These are phyloP conservation scores for Speoplatyrhinus poulsoni DNA, from an alignment of 2,113 vertebrate species.

Conservation along the genomic window DNA sequence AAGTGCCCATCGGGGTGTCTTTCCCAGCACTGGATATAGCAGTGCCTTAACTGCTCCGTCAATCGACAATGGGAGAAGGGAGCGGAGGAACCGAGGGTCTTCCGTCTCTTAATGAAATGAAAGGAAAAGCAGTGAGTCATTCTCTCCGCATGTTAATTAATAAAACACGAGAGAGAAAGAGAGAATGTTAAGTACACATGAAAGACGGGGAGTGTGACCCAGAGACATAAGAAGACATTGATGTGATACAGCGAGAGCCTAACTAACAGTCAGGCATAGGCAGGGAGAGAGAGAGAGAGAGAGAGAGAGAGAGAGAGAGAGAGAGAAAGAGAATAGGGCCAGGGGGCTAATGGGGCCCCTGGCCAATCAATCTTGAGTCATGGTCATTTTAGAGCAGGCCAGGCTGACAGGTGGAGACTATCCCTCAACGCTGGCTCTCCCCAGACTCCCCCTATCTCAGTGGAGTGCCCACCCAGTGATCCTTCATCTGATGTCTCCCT, in stretches of 20 bases:
- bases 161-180: background rate
- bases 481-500: background rate
- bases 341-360: slow-evolving; percentile 68
- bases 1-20: slow-evolving; percentile 23
- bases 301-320: slow-evolving; percentile 25
- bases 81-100: slow-evolving; percentile 10
- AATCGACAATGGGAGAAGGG: background rate
- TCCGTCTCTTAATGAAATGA: background rate
- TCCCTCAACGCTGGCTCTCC: slow-evolving; percentile 65
- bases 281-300: slow-evolving; percentile 9
- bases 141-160: background rate
- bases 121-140: slow-evolving; percentile 11
- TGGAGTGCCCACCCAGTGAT: slow-evolving; percentile 1
- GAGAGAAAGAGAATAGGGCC: slow-evolving; percentile 48
- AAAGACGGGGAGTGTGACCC: background rate
- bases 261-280: background rate
- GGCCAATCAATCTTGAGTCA: slow-evolving; percentile 75
- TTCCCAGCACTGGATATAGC: background rate
- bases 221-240: background rate
- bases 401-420: slow-evolving; percentile 68
- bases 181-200: background rate
- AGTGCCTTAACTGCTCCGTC: background rate
- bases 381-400: slow-evolving; percentile 68
- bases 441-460: slow-evolving; percentile 37
- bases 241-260: background rate